These are phyloP conservation scores for Musca vetustissima DNA, from an alignment of 1,140 invertebrate genomes.

Conservation along the genomic window DNA sequence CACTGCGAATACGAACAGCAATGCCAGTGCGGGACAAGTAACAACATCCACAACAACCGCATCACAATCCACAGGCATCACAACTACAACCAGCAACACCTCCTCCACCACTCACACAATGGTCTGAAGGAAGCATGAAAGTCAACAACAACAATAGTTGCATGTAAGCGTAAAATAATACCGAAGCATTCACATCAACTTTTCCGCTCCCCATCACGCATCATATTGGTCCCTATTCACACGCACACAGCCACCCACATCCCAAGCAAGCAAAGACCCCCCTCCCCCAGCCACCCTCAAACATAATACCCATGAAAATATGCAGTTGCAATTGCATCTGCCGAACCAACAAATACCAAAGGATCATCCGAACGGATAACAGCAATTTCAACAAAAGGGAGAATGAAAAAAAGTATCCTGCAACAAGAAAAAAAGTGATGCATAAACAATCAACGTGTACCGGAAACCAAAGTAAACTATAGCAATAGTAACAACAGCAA, in stretches of 20 bases:
- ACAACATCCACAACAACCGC: slow-evolving; percentile 9
- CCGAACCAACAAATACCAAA: too few species aligned
- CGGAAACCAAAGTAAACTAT: too few species aligned
- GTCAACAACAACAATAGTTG: slow-evolving; percentile 2
- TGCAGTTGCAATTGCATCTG: too few species aligned
- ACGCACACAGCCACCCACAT: too few species aligned
- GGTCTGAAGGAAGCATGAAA: background rate
- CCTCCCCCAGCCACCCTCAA: background rate
- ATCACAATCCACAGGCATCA: background rate
- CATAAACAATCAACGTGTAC: too few species aligned
- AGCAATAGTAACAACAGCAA: background rate
- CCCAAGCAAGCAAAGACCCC: too few species aligned
- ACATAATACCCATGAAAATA: background rate
- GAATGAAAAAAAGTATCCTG: background rate
- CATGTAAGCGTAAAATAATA: slow-evolving; percentile 6
- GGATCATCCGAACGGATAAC: background rate
- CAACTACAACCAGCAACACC: background rate
- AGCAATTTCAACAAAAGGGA: background rate
- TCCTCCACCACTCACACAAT: slow-evolving; percentile 7
- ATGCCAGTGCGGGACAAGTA: background rate
- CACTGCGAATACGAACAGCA: background rate
- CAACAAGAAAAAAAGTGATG: background rate
- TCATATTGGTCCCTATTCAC: too few species aligned
- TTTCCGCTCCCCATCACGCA: too few species aligned
- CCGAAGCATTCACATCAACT: background rate